Evolutionary conservation across 2,888 invertebrate species (phyloP).

Genomic region (Diplolepis rosae): DNA sequence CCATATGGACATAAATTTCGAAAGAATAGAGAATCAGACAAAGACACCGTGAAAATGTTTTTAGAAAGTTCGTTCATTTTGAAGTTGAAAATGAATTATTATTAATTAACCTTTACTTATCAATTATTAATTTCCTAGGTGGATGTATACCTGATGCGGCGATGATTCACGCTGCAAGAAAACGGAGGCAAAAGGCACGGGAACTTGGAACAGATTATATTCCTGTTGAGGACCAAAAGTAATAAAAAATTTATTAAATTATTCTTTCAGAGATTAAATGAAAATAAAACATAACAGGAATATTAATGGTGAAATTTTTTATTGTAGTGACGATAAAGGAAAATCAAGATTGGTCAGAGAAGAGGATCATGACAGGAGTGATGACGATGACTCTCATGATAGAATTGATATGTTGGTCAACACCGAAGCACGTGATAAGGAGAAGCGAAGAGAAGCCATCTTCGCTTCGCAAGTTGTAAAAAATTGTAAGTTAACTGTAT

Average conservation of each 20-base stretch:
- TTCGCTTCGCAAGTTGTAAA: constrained; percentile 80
- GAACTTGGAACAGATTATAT: constrained; percentile 83
- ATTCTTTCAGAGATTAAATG: background rate
- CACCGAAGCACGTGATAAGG: constrained; percentile 84
- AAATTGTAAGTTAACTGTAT: constrained; percentile 70
- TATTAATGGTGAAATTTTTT: constrained; percentile 16
- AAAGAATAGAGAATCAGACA: constrained; percentile 58
- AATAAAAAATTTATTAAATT: background rate
- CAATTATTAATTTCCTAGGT: constrained; percentile 65
- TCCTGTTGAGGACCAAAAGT: constrained; percentile 55
- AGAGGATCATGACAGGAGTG: constrained; percentile 88
- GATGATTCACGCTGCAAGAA: constrained; percentile 97
- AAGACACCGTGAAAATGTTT: constrained; percentile 85
- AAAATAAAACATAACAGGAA: background rate
- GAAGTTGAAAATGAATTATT: no score
- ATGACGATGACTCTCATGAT: constrained; percentile 82
- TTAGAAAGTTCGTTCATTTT: constrained; percentile 78
- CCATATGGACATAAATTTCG: constrained; percentile 76
- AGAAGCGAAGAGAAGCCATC: constrained; percentile 86
- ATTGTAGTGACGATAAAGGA: constrained; percentile 67
- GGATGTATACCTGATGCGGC: constrained; percentile 98
- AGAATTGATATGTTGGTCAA: constrained; percentile 91
- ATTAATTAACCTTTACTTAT: background rate
- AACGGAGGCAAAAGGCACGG: constrained; percentile 94
- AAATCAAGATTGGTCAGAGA: constrained; percentile 84